Percentiles rank a stretch among this genome's conserved stretches.
Evolutionary conservation across 1,140 invertebrate species (phyloP).

Genomic region (Pogonus chalceus): DNA sequence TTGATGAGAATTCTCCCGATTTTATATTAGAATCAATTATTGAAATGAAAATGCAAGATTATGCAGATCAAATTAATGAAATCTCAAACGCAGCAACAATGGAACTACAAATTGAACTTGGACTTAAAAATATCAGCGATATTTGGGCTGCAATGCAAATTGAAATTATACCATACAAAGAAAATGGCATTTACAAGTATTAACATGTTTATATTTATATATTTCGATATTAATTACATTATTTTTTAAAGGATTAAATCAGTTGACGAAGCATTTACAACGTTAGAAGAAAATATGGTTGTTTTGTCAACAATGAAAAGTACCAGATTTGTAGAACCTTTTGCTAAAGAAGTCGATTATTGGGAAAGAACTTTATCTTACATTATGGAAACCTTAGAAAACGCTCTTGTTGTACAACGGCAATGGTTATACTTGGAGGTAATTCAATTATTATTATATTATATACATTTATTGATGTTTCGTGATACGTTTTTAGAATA

Average conservation of each 20-base stretch:
- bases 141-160: slow-evolving; percentile 60
- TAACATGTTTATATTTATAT: background rate
- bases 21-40: slow-evolving; percentile 68
- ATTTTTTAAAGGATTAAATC: slow-evolving; percentile 47
- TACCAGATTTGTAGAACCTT: slow-evolving; percentile 76
- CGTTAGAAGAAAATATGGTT: slow-evolving; percentile 63
- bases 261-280: slow-evolving; percentile 61
- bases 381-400: slow-evolving; percentile 68
- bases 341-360: slow-evolving; percentile 65
- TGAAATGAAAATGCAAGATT: slow-evolving; percentile 62
- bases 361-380: slow-evolving; percentile 73
- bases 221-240: background rate
- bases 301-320: slow-evolving; percentile 73
- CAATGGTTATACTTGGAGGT: slow-evolving; percentile 73
- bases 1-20: slow-evolving; percentile 62
- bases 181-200: slow-evolving; percentile 44
- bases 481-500: slow-evolving; percentile 44
- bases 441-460: background rate
- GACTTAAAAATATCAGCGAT: slow-evolving; percentile 55
- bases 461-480: background rate
- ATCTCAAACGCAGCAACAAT: slow-evolving; percentile 75
- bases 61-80: slow-evolving; percentile 69
- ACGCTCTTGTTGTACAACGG: slow-evolving; percentile 62
- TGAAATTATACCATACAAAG: slow-evolving; percentile 60
- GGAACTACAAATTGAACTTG: slow-evolving; percentile 74